These are phyloP conservation scores for Rapana venosa DNA, from an alignment of 2,888 invertebrate species.

Conservation along the genomic window DNA sequence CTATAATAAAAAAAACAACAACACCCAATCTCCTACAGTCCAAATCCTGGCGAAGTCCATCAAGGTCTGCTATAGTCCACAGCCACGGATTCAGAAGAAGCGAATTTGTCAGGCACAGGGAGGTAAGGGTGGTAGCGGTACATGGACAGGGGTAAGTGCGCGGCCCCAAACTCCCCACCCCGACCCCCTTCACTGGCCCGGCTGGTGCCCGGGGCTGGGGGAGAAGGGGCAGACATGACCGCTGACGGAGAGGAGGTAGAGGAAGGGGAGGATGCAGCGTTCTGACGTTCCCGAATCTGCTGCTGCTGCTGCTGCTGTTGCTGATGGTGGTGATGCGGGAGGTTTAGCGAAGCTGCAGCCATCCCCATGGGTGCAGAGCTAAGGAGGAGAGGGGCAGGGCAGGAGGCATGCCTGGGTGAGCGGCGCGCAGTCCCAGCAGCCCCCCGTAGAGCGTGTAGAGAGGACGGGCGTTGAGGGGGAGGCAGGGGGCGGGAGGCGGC, in stretches of 20 bases:
- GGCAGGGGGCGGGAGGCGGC: slow-evolving; percentile 54
- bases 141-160: slow-evolving; percentile 52
- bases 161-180: neutral
- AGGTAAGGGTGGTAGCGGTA: slow-evolving; percentile 71
- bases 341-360: slow-evolving; percentile 5
- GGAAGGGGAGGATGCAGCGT: slow-evolving; percentile 44
- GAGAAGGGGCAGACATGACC: slow-evolving; percentile 47
- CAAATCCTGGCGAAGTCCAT: neutral
- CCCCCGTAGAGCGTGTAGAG: slow-evolving; percentile 67
- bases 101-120: slow-evolving; percentile 57
- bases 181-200: neutral
- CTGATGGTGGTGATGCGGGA: slow-evolving; percentile 31
- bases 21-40: neutral
- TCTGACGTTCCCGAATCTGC: slow-evolving; percentile 29
- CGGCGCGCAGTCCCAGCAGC: slow-evolving; percentile 59
- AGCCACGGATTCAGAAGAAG: slow-evolving; percentile 38
- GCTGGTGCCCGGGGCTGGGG: neutral
- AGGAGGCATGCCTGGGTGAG: slow-evolving; percentile 10
- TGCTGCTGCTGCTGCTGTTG: slow-evolving; percentile 9
- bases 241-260: slow-evolving; percentile 54
- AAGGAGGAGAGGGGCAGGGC: slow-evolving; percentile 38
- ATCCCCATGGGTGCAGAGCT: slow-evolving; percentile 35
- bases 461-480: slow-evolving; percentile 57
- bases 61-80: slow-evolving; percentile 46
- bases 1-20: too few relatives aligned